phyloP scores from a whole-genome alignment of 2,888 invertebrate genomes.

The Orthosia gracilis region DNA sequence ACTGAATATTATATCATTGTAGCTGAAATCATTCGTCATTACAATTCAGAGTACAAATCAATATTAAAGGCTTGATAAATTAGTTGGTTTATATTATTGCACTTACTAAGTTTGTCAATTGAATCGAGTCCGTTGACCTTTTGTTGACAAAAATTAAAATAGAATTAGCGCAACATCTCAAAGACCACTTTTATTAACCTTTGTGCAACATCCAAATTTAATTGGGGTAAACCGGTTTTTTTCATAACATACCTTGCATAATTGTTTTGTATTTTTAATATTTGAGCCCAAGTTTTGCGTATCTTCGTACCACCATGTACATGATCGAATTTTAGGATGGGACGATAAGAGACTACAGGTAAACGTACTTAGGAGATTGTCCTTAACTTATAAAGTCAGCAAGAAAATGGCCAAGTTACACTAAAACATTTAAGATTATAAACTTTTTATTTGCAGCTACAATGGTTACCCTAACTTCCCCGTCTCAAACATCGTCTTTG shows the following conservation, averaged over 20 bases:
- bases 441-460: too few relatives aligned
- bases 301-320: too few relatives aligned
- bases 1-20: background rate
- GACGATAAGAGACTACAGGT: too few relatives aligned
- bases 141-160: background rate
- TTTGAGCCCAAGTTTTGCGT: background rate
- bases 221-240: background rate
- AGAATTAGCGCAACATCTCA: background rate
- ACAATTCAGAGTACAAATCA: too few relatives aligned
- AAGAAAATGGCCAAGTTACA: too few relatives aligned
- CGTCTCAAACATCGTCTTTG: too few relatives aligned
- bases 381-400: too few relatives aligned
- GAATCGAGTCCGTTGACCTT: background rate
- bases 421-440: too few relatives aligned
- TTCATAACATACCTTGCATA: background rate
- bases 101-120: background rate
- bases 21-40: constrained; percentile 6
- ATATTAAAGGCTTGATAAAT: background rate
- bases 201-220: background rate
- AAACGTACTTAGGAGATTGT: too few relatives aligned
- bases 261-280: background rate
- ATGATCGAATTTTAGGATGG: too few relatives aligned
- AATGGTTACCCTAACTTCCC: too few relatives aligned
- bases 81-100: background rate
- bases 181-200: background rate